A percentile compares a stretch with the other conserved stretches of the same genome.
These are phyloP conservation scores for Plemyria rubiginata DNA, from an alignment of 2,888 invertebrate species.

Conservation along the genomic window DNA sequence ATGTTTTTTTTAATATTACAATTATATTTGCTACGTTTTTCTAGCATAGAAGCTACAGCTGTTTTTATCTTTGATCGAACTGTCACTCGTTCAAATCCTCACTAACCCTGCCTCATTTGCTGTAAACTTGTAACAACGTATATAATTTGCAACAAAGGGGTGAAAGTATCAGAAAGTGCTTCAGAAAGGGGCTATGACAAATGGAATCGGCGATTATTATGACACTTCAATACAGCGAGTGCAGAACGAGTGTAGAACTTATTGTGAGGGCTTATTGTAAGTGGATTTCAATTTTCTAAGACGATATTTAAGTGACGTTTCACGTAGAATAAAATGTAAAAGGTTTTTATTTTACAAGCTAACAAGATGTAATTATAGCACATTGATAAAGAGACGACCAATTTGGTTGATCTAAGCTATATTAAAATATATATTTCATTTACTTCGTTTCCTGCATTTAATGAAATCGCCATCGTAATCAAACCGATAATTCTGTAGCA, in stretches of 20 bases:
- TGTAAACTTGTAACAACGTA: constrained; percentile 43
- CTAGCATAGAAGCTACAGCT: no score
- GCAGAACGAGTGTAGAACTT: constrained; percentile 36
- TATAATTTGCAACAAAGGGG: constrained; percentile 61
- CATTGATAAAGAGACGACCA: no score
- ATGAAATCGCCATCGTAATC: no score
- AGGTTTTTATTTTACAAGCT: no score
- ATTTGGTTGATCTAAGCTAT: no score
- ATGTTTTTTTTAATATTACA: no score
- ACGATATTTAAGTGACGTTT: constrained; percentile 6
- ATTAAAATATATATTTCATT: no score
- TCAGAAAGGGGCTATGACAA: constrained; percentile 57
- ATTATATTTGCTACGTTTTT: no score
- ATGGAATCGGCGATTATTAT: constrained; percentile 55
- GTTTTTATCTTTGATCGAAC: constrained; percentile 21
- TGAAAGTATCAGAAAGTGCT: constrained; percentile 55
- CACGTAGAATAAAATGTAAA: background rate
- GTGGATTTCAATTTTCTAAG: constrained; percentile 31
- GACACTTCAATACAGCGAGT: constrained; percentile 63
- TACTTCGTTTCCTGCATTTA: no score
- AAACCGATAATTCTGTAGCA: no score
- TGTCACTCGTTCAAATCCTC: constrained; percentile 28
- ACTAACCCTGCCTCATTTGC: constrained; percentile 50
- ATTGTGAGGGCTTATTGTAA: constrained; percentile 47
- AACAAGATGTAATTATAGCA: no score